These are phyloP conservation scores for Varecia variegata DNA, from an alignment of 2,797 vertebrate genomes.

Conservation along the genomic window DNA sequence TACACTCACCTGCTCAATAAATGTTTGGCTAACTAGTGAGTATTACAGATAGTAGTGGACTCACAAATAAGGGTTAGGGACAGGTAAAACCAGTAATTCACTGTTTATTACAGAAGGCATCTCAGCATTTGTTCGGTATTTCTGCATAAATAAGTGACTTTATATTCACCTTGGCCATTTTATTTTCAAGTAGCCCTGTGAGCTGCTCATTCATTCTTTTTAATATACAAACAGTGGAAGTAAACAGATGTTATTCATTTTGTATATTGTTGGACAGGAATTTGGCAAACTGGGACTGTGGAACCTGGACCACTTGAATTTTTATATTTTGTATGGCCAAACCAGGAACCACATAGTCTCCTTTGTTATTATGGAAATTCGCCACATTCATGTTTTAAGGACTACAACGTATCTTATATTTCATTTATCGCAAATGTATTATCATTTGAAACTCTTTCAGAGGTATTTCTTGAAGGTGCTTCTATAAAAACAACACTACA, in stretches of 20 bases:
- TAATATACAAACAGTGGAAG: not conserved
- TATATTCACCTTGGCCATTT: not conserved
- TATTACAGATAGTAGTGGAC: not conserved
- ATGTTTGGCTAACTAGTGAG: not conserved
- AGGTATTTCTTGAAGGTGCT: constrained; percentile 11
- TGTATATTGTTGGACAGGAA: not conserved
- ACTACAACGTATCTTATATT: not conserved
- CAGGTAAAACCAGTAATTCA: not conserved
- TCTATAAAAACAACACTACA: not conserved
- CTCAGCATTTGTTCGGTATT: not conserved
- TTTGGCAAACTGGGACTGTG: not conserved
- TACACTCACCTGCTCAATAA: not conserved
- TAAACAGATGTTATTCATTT: not conserved
- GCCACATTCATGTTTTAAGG: not conserved
- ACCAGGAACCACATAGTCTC: not conserved
- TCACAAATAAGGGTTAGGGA: not conserved
- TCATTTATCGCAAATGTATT: not conserved
- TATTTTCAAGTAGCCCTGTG: not conserved
- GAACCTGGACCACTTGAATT: not conserved
- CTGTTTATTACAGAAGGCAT: not conserved
- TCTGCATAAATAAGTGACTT: constrained; percentile 32
- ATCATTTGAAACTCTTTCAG: not conserved
- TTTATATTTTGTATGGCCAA: not conserved
- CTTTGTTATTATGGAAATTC: not conserved
- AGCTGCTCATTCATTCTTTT: not conserved